Conservation (phyloP, 2,888 invertebrate species). For the Tiphia femorata region DNA sequence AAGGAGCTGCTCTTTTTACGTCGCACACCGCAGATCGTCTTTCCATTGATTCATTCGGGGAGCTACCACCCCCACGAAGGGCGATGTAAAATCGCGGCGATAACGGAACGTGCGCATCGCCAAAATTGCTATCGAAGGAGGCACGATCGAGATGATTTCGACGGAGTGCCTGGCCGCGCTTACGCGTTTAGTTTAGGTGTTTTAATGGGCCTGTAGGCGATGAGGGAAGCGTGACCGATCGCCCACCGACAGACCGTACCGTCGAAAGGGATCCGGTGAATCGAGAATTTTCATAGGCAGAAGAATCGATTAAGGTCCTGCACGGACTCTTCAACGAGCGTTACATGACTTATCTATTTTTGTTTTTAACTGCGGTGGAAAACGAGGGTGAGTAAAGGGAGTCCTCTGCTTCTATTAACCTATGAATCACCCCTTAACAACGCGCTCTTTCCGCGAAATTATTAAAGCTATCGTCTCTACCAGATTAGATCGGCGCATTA, state of each 20-base stretch:
- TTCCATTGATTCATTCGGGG: conserved; percentile 60
- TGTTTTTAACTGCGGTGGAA: too few species aligned
- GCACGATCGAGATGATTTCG: conserved; percentile 37
- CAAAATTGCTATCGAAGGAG: too few species aligned
- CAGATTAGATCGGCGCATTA: too few species aligned
- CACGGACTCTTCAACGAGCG: too few species aligned
- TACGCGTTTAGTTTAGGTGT: too few species aligned
- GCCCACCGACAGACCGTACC: too few species aligned
- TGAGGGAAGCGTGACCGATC: too few species aligned
- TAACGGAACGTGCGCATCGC: conserved; percentile 30
- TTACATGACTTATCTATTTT: too few species aligned
- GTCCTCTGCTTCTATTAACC: conserved; percentile 51
- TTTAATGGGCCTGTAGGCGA: too few species aligned
- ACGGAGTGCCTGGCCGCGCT: too few species aligned
- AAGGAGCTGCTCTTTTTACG: conserved; percentile 39
- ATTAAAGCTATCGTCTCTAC: conserved; percentile 51
- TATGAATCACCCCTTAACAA: conserved; percentile 65
- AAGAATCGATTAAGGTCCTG: conserved; percentile 62
- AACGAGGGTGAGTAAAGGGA: not conserved
- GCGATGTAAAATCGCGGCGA: conserved; percentile 38
- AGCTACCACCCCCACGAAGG: conserved; percentile 1
- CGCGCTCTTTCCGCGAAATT: conserved; percentile 53
- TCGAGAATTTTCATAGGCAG: conserved; percentile 67
- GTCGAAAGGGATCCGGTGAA: conserved; percentile 54
- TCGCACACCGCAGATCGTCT: conserved; percentile 55